phyloP scores from a whole-genome alignment of 2,888 invertebrate species.

The Pristionchus exspectatus region DNA sequence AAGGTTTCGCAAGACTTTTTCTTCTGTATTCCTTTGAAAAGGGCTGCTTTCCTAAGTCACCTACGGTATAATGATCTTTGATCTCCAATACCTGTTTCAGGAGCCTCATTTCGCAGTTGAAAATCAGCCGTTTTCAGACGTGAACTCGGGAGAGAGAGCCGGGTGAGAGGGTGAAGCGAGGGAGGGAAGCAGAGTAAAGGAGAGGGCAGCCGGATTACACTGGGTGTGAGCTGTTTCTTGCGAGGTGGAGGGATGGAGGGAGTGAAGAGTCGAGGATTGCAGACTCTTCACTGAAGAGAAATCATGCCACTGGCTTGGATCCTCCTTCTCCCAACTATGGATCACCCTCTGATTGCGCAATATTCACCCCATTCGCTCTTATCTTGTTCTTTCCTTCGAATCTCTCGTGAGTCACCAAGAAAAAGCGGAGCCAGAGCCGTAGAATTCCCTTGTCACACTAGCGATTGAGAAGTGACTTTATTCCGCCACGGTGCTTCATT shows the following conservation, averaged over 20 bases:
- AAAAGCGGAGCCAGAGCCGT: conserved; percentile 4
- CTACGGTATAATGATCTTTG: background rate
- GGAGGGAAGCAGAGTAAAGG: background rate
- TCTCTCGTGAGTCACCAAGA: background rate
- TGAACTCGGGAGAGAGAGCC: background rate
- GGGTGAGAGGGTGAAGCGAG: background rate
- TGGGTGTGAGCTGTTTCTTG: background rate
- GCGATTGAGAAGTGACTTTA: background rate
- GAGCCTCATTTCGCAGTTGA: background rate
- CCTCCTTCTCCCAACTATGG: background rate
- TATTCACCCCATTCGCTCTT: background rate
- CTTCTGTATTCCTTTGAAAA: no score
- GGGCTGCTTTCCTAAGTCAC: background rate
- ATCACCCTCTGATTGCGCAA: background rate
- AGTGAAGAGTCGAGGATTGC: background rate
- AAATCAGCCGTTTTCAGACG: background rate
- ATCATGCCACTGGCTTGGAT: background rate
- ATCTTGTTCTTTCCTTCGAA: background rate
- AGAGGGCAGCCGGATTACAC: background rate
- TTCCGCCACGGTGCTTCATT: background rate
- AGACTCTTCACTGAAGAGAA: background rate
- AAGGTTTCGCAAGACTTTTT: no score
- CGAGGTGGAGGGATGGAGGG: background rate
- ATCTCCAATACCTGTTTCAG: conserved; percentile 22
- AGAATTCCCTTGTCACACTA: background rate